Conservation (phyloP, 2,888 invertebrate genomes). For the Hirtodrosophila alboralis region DNA sequence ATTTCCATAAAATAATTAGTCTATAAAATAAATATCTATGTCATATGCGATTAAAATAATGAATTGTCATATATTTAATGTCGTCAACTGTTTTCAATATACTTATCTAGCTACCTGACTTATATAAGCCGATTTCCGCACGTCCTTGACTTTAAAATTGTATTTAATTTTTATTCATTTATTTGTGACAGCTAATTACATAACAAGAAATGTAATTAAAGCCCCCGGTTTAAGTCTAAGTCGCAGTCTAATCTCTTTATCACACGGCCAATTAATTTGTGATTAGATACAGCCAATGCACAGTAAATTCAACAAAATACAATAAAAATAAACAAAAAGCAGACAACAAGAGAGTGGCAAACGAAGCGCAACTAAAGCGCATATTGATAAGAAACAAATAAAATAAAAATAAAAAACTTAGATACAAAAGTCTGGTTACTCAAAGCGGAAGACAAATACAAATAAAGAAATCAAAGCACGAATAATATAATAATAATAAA, state of each 20-base stretch:
- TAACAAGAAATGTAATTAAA: conserved; percentile 59
- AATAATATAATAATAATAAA: conserved; percentile 11
- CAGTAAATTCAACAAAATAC: conserved; percentile 5
- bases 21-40: too few relatives aligned
- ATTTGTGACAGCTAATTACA: conserved; percentile 32
- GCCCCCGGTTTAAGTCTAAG: conserved; percentile 1
- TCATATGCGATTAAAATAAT: conserved; percentile 28
- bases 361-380: conserved; percentile 61
- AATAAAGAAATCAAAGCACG: conserved; percentile 37
- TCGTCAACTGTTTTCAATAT: conserved; percentile 23
- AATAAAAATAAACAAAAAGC: conserved; percentile 19
- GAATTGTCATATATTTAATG: conserved; percentile 44
- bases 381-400: conserved; percentile 51
- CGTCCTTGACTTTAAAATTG: conserved; percentile 65
- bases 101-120: conserved; percentile 32
- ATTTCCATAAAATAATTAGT: too few relatives aligned
- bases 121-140: conserved; percentile 58
- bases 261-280: conserved; percentile 73
- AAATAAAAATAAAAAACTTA: too few relatives aligned
- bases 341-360: conserved; percentile 37
- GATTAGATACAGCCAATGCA: conserved; percentile 60
- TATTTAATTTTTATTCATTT: conserved; percentile 12
- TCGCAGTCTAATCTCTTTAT: conserved; percentile 63
- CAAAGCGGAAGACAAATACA: conserved; percentile 62
- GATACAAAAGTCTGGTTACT: conserved; percentile 35